A percentile compares a stretch with the other conserved stretches of the same genome.
These are phyloP conservation scores for Papilio helenus DNA, from an alignment of 1,140 invertebrate genomes.

Conservation along the genomic window DNA sequence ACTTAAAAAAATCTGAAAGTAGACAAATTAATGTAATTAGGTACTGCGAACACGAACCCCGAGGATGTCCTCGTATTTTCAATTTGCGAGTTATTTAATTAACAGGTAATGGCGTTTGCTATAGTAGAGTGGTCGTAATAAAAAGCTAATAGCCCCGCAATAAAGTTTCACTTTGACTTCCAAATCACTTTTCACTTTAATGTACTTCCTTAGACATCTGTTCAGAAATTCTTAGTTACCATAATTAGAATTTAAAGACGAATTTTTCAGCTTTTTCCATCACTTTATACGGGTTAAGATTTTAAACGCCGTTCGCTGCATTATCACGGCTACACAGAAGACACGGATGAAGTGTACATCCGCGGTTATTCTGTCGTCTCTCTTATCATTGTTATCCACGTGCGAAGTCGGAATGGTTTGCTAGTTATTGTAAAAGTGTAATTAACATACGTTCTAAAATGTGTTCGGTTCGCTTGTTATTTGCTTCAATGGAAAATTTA, in stretches of 20 bases:
- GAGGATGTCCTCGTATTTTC: not conserved
- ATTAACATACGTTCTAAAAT: not conserved
- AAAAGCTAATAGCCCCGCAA: not conserved
- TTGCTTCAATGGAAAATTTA: slow-evolving; percentile 68
- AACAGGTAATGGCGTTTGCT: not conserved
- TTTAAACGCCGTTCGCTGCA: no score
- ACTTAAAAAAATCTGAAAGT: not conserved
- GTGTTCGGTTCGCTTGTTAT: slow-evolving; percentile 38
- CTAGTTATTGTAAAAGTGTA: not conserved
- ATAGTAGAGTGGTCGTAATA: not conserved
- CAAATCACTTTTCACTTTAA: not conserved
- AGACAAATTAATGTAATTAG: not conserved
- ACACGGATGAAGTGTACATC: no score
- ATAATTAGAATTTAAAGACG: not conserved
- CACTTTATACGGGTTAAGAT: no score
- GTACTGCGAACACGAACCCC: not conserved
- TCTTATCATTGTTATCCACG: no score
- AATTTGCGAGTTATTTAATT: slow-evolving; percentile 9
- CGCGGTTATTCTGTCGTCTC: no score
- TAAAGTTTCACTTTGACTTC: slow-evolving; percentile 17
- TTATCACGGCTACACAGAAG: no score
- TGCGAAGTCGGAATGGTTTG: no score
- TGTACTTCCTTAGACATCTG: not conserved
- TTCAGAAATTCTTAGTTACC: no score
- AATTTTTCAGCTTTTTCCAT: not conserved